phyloP scores from a whole-genome alignment of 2,113 vertebrate species.

The Chloropsis cyanopogon region DNA sequence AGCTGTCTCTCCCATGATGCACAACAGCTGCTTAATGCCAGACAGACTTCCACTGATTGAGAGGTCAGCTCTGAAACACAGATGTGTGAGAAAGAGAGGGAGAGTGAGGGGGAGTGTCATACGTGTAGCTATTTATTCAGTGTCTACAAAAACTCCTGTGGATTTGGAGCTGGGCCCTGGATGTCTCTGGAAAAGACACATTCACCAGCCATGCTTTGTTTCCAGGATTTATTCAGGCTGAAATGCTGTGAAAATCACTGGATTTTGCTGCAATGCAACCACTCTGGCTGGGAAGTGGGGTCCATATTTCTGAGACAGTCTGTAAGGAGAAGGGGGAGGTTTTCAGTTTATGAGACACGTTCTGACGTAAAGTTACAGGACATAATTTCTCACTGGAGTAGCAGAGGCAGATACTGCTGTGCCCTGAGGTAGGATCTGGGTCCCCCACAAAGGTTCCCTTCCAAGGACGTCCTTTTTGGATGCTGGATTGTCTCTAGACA shows the following conservation, averaged over 20 bases:
- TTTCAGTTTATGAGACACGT: background rate
- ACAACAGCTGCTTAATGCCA: background rate
- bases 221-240: background rate
- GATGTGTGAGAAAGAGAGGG: constrained; percentile 3
- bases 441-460: background rate
- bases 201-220: background rate
- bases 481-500: background rate
- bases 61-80: constrained; percentile 14
- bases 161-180: constrained; percentile 1
- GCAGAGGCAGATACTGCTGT: background rate
- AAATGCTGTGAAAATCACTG: background rate
- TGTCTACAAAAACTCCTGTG: background rate
- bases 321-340: background rate
- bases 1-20: background rate
- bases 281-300: background rate
- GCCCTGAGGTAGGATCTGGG: background rate
- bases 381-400: background rate
- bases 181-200: background rate
- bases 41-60: background rate
- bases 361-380: accelerated
- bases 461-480: background rate
- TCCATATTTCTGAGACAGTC: background rate
- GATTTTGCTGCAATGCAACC: background rate
- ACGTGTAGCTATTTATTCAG: background rate
- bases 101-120: background rate